phyloP scores from a whole-genome alignment of 1,140 invertebrate species.

The Trichomalopsis sarcophagae region DNA sequence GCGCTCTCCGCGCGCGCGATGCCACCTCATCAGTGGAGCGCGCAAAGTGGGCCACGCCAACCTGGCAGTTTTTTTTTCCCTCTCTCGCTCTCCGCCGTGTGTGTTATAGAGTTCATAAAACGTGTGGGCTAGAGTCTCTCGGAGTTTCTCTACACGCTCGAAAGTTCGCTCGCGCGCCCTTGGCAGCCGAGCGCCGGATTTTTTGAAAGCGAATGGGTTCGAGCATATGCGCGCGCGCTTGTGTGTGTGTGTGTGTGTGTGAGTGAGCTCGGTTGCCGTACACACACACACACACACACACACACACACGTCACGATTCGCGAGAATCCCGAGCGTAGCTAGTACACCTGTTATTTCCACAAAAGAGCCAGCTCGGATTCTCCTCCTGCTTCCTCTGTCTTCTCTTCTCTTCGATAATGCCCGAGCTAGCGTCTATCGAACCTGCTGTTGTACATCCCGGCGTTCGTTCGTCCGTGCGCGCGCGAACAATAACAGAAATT shows the following conservation, averaged over 20 bases:
- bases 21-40: not conserved
- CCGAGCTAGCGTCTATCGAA: not conserved
- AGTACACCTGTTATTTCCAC: conserved; percentile 33
- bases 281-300: not conserved
- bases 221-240: not conserved
- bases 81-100: not conserved
- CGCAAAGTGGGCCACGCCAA: conserved; percentile 11
- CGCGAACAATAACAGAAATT: not conserved
- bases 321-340: not conserved
- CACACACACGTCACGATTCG: not conserved
- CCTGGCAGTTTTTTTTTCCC: not conserved
- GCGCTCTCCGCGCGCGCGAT: not conserved
- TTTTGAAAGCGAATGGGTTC: conserved; percentile 21
- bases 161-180: conserved; percentile 24
- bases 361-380: not conserved
- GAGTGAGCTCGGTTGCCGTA: not conserved
- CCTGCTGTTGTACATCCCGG: not conserved
- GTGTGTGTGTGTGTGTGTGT: no score
- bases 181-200: conserved; percentile 1
- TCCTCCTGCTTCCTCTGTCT: not conserved
- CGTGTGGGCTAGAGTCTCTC: not conserved
- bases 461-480: no score
- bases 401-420: not conserved
- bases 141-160: not conserved
- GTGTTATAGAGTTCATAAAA: not conserved